Base-by-base conservation (phyloP, 2,797 vertebrate genomes). In the Margarornis squamiger region DNA sequence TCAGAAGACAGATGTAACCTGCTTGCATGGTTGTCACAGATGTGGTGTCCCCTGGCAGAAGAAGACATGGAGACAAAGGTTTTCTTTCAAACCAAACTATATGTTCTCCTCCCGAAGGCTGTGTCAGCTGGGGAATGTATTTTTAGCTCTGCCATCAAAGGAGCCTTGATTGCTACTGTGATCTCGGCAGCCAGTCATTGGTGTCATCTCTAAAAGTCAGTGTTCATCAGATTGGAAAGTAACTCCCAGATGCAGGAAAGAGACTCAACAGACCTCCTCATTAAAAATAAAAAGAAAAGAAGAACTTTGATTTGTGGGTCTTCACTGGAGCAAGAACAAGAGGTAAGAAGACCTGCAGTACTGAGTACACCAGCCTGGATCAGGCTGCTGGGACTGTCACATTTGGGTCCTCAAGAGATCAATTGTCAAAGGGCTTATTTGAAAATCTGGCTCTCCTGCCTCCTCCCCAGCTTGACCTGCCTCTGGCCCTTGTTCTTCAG, bases 101-200 rank as follows among this genome's bases (percentile, higher is more conserved):
- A 3, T 49, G 51, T 80, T 96, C 93, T 94, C 66, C 48, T 93
- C n/a, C 36, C 54, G 46, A 84, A 95, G 82, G 58, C 80, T 93
- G 17, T 82, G 90, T 95, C 96, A 96, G 95, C 90, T 92, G 88
- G 51, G 52, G 63, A 92, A 74, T 7, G 0, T 95, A 97, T 97
- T 97, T 97, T 97, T 97, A 97, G 96, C 93, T 90, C 91, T 78
- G 36, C 91, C 74, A 91, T 96, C 91, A 97, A 97, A 97, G 74
- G 59, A 95, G 82, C 34, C 93, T 96, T 96, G 96, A 97, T 97
- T 97, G 94, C 90, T 93, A 86, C 88, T 83, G 86, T 92, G 96
- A 93, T 97, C 88, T 94, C 86, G 92, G 67, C 82, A 92, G 85
- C 76, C 95, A 48, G 12, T 94, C 85, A 92, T 16, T 95, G 90